These are phyloP conservation scores for Corvus cornix DNA, from an alignment of 2,113 vertebrate species.

Conservation along the genomic window DNA sequence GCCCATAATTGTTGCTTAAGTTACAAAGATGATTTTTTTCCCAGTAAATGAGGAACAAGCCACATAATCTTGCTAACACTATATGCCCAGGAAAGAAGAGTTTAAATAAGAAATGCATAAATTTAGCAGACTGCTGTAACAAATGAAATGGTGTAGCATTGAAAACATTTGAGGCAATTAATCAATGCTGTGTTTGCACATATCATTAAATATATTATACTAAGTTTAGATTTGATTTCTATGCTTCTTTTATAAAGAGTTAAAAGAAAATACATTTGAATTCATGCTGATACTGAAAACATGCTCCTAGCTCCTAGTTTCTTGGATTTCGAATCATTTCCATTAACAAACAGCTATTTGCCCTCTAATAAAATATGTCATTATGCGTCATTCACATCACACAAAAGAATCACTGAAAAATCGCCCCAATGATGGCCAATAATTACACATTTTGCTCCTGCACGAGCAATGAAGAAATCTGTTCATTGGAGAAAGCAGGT, in stretches of 20 bases:
- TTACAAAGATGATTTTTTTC: slow-evolving; percentile 69
- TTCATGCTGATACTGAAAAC: slow-evolving; percentile 84
- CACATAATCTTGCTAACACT: slow-evolving; percentile 69
- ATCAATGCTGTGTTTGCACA: slow-evolving; percentile 86
- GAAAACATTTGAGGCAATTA: slow-evolving; percentile 83
- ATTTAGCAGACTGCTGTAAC: slow-evolving; percentile 78
- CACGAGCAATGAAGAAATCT: slow-evolving; percentile 87
- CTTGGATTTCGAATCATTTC: slow-evolving; percentile 88
- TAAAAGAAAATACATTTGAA: slow-evolving; percentile 86
- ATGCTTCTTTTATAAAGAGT: slow-evolving; percentile 83
- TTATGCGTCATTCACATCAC: slow-evolving; percentile 98
- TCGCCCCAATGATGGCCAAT: slow-evolving; percentile 98
- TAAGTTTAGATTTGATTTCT: slow-evolving; percentile 87
- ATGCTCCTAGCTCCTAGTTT: slow-evolving; percentile 79
- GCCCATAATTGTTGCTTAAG: slow-evolving; percentile 58
- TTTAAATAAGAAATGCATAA: slow-evolving; percentile 82
- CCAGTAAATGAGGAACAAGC: slow-evolving; percentile 70
- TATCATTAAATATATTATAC: slow-evolving; percentile 87
- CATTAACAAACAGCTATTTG: slow-evolving; percentile 94
- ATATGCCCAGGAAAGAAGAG: slow-evolving; percentile 74
- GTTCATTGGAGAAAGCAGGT: slow-evolving; percentile 96
- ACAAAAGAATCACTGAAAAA: slow-evolving; percentile 99
- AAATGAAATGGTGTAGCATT: slow-evolving; percentile 77
- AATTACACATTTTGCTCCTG: slow-evolving; percentile 99
- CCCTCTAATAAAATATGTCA: slow-evolving; percentile 99